phyloP scores from a whole-genome alignment of 1,140 invertebrate genomes.

The Octopus bimaculoides region DNA sequence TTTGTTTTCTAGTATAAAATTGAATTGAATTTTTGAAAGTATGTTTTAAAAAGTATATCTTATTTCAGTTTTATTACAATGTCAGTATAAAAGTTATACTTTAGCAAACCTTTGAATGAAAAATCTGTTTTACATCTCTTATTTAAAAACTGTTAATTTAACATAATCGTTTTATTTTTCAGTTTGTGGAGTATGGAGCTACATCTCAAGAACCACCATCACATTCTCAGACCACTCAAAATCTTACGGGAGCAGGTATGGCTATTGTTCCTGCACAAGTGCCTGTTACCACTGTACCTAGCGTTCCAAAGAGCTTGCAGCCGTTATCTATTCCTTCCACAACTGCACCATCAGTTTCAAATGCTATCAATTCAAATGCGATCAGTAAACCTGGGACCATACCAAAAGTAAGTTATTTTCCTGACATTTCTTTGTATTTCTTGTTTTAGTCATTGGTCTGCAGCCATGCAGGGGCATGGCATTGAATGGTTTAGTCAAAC shows the following conservation, averaged over 20 bases:
- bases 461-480: too few relatives aligned
- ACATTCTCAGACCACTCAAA: neutral
- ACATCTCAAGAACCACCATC: conserved; percentile 80
- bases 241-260: conserved; percentile 21
- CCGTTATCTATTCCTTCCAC: conserved; percentile 16
- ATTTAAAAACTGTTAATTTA: too few relatives aligned
- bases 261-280: conserved; percentile 29
- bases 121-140: too few relatives aligned
- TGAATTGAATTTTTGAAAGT: too few relatives aligned
- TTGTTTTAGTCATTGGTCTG: too few relatives aligned
- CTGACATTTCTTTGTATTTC: neutral
- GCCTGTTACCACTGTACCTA: conserved; percentile 25
- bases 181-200: conserved; percentile 87
- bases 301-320: conserved; percentile 15
- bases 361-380: conserved; percentile 18
- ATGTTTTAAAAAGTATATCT: too few relatives aligned
- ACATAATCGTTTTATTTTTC: conserved; percentile 24
- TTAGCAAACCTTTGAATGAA: too few relatives aligned
- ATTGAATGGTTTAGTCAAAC: too few relatives aligned
- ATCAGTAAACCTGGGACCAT: conserved; percentile 10
- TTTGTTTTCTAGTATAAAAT: too few relatives aligned
- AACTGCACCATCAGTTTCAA: conserved; percentile 59
- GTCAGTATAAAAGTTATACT: too few relatives aligned
- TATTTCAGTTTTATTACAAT: too few relatives aligned
- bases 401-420: conserved; percentile 18